A percentile compares a stretch with the other conserved stretches of the same genome.
These are phyloP conservation scores for Goniozus legneri DNA, from an alignment of 1,140 invertebrate genomes.

Conservation along the genomic window DNA sequence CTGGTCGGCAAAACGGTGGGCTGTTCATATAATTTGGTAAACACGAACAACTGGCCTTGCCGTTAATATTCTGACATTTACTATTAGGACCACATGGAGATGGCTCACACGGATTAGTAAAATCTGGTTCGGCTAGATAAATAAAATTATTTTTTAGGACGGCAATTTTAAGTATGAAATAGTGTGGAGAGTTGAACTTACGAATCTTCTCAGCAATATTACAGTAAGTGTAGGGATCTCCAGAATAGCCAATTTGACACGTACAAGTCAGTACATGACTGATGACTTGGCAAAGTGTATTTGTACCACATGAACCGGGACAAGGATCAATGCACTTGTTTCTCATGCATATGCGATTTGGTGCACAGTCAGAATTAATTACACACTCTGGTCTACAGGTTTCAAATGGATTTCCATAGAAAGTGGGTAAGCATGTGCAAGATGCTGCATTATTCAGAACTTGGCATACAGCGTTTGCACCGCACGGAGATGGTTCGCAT, in stretches of 20 bases:
- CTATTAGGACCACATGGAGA: conserved; percentile 70
- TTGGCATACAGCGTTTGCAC: conserved; percentile 69
- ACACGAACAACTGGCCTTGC: conserved; percentile 63
- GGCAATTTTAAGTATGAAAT: neutral
- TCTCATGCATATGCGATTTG: conserved; percentile 59
- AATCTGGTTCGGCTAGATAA: conserved; percentile 36
- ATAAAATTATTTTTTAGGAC: neutral
- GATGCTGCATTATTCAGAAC: conserved; percentile 57
- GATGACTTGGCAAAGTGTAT: conserved; percentile 69
- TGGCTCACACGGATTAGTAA: conserved; percentile 60
- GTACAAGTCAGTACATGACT: conserved; percentile 73
- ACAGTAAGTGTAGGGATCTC: conserved; percentile 63
- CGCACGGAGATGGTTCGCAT: conserved; percentile 74
- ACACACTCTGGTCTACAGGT: conserved; percentile 68
- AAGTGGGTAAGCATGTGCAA: conserved; percentile 62
- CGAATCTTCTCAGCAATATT: conserved; percentile 17
- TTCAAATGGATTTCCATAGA: conserved; percentile 63
- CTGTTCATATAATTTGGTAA: conserved; percentile 62
- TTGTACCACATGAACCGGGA: conserved; percentile 68
- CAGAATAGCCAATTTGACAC: conserved; percentile 64
- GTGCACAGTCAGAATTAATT: conserved; percentile 63
- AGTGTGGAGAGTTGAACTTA: conserved; percentile 16
- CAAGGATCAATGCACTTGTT: conserved; percentile 72
- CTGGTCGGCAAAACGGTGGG: conserved; percentile 65
- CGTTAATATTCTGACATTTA: conserved; percentile 59